These are phyloP conservation scores for Drosophila bunnanda DNA, from an alignment of 2,888 invertebrate species.

Conservation along the genomic window DNA sequence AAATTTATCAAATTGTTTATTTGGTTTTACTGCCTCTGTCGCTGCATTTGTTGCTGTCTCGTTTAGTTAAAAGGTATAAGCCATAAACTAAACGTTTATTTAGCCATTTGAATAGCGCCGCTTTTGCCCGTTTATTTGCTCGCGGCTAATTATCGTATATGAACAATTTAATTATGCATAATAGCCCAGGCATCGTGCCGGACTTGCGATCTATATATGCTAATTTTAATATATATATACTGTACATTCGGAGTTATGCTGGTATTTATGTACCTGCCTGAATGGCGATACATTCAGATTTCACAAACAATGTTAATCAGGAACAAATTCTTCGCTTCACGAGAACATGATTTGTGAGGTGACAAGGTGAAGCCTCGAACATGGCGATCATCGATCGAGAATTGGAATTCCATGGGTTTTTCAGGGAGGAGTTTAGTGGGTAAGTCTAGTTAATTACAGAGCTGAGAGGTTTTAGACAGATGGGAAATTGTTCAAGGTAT, in stretches of 20 bases:
- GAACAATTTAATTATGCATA: constrained; percentile 56
- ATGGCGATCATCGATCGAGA: constrained; percentile 23
- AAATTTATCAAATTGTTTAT: constrained; percentile 64
- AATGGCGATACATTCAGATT: not conserved
- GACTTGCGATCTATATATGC: constrained; percentile 29
- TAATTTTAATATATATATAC: constrained; percentile 10
- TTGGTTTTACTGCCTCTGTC: constrained; percentile 34
- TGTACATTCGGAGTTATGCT: constrained; percentile 19
- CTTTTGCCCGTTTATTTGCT: constrained; percentile 33
- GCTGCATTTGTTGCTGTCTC: constrained; percentile 31
- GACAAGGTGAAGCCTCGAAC: constrained; percentile 22
- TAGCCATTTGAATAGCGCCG: constrained; percentile 30
- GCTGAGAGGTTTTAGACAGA: not conserved
- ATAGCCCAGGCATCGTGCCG: constrained; percentile 37
- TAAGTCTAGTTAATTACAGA: not conserved
- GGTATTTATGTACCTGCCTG: constrained; percentile 29
- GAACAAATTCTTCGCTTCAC: constrained; percentile 37
- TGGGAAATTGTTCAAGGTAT: not conserved
- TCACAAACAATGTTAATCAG: constrained; percentile 22
- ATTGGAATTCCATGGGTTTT: not conserved
- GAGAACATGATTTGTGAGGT: constrained; percentile 41
- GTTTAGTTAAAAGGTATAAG: constrained; percentile 57
- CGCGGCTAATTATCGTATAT: constrained; percentile 56
- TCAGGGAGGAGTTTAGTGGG: not conserved
- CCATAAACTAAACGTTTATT: constrained; percentile 62